Conservation (phyloP, 2,888 invertebrate genomes). For the Rhagium mordax region DNA sequence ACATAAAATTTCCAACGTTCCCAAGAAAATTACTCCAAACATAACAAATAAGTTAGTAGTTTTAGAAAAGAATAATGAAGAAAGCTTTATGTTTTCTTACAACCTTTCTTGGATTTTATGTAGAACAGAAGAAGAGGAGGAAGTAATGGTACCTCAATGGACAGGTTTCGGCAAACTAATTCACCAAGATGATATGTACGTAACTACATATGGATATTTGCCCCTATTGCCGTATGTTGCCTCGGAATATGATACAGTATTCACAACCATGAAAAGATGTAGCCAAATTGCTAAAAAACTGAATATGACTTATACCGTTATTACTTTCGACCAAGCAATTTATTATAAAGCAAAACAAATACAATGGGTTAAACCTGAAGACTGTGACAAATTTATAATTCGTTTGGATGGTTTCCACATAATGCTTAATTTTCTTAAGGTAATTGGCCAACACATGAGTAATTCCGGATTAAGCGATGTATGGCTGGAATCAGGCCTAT, state of each 20-base stretch:
- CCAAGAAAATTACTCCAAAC: background rate
- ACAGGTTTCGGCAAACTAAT: slow-evolving; percentile 30
- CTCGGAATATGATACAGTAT: too few species aligned
- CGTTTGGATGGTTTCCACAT: slow-evolving; percentile 37
- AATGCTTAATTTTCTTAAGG: slow-evolving; percentile 46
- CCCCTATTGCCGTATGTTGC: slow-evolving; percentile 37
- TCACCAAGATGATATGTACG: background rate
- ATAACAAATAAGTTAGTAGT: slow-evolving; percentile 13
- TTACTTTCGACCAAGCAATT: slow-evolving; percentile 42
- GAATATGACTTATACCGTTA: slow-evolving; percentile 4
- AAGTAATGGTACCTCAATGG: slow-evolving; percentile 24
- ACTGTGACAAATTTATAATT: slow-evolving; percentile 22
- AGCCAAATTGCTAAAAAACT: slow-evolving; percentile 30
- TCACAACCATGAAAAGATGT: slow-evolving; percentile 34
- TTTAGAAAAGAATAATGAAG: slow-evolving; percentile 3
- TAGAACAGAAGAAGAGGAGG: slow-evolving; percentile 2
- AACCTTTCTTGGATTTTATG: background rate
- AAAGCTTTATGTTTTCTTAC: too few species aligned
- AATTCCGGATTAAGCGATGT: slow-evolving; percentile 37
- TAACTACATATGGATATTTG: slow-evolving; percentile 33
- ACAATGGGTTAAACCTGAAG: slow-evolving; percentile 35
- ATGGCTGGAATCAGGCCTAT: slow-evolving; percentile 44
- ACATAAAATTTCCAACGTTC: too few species aligned
- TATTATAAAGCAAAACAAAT: slow-evolving; percentile 44
- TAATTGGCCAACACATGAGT: slow-evolving; percentile 43